These are phyloP conservation scores for Acrocephalus arundinaceus DNA, from an alignment of 2,113 vertebrate species.

Conservation along the genomic window DNA sequence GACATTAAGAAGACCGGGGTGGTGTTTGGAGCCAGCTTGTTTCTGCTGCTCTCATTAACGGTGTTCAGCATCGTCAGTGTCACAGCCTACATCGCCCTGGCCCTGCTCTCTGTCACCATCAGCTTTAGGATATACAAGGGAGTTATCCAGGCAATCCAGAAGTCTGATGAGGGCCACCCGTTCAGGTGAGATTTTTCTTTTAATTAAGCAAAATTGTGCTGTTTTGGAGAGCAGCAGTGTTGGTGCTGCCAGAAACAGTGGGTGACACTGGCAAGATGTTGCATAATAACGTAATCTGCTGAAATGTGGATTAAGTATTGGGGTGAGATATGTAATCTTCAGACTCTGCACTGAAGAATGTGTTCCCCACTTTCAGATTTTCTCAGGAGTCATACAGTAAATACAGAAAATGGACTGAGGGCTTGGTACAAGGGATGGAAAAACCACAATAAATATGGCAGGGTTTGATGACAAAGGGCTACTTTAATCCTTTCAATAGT, in stretches of 20 bases:
- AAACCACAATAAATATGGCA: not conserved
- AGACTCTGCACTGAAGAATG: not conserved
- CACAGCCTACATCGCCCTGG: slow-evolving; percentile 90
- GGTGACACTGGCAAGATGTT: not conserved
- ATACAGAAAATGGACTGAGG: not conserved
- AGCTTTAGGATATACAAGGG: slow-evolving; percentile 98
- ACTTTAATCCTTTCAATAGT: not conserved
- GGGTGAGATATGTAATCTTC: no score
- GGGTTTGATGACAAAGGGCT: not conserved
- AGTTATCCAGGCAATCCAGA: slow-evolving; percentile 96
- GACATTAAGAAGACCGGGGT: slow-evolving; percentile 93
- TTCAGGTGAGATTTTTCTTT: slow-evolving; percentile 86
- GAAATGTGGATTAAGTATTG: no score
- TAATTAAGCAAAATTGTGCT: not conserved
- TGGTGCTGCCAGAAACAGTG: not conserved
- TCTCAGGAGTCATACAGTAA: not conserved
- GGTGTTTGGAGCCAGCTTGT: slow-evolving; percentile 90
- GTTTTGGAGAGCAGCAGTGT: not conserved
- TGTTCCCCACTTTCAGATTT: not conserved
- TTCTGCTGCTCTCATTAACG: slow-evolving; percentile 93
- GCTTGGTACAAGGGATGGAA: not conserved
- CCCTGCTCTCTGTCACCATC: slow-evolving; percentile 92
- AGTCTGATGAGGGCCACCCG: slow-evolving; percentile 94
- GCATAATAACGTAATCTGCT: not conserved
- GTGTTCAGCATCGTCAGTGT: slow-evolving; percentile 97